A percentile compares a stretch with the other conserved stretches of the same genome.
phyloP scores from a whole-genome alignment of 1,140 invertebrate species.

The Lepidurus couesii region DNA sequence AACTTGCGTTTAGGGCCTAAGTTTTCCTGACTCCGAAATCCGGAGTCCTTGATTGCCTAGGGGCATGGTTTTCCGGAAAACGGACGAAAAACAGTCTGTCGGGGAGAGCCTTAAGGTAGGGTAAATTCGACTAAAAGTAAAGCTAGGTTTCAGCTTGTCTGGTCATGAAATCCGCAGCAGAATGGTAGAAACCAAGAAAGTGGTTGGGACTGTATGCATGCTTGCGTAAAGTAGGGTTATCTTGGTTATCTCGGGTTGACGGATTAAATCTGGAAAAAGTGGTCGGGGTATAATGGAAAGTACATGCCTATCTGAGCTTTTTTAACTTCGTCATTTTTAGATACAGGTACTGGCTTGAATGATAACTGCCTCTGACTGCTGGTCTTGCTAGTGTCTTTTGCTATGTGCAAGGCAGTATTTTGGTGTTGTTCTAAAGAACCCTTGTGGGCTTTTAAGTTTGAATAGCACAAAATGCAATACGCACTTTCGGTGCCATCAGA shows the following conservation, averaged over 20 bases:
- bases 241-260: background rate
- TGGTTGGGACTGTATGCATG: background rate
- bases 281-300: background rate
- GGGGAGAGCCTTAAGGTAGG: too few relatives aligned
- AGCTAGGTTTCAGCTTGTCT: background rate
- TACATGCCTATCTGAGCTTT: background rate
- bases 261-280: background rate
- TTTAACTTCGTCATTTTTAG: background rate
- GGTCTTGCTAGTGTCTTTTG: background rate
- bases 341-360: background rate
- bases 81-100: too few relatives aligned
- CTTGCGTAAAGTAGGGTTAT: background rate
- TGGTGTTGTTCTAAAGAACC: background rate
- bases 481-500: background rate
- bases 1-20: too few relatives aligned
- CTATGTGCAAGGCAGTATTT: background rate
- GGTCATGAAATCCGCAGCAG: background rate
- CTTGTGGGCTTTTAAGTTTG: background rate
- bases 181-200: background rate
- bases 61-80: too few relatives aligned
- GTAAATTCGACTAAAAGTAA: background rate
- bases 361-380: background rate
- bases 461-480: background rate
- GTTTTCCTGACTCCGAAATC: too few relatives aligned
- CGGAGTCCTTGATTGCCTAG: too few relatives aligned